Evolutionary conservation across 2,113 vertebrate genomes (phyloP).

Genomic region (Dermatemys mawii): DNA sequence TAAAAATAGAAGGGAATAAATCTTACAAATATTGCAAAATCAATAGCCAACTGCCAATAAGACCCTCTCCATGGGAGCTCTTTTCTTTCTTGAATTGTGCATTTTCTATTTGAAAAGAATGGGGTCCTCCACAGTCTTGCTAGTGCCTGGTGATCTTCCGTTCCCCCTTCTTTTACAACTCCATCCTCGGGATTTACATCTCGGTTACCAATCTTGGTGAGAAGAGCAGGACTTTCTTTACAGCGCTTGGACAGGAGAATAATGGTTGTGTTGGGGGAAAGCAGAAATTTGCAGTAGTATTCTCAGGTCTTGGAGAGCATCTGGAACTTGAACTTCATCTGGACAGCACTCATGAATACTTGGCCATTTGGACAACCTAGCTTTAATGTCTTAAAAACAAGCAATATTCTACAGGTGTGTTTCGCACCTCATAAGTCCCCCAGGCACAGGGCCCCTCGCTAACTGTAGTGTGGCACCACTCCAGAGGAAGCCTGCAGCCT

Average conservation of each 20-base stretch:
- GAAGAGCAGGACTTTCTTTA: not conserved
- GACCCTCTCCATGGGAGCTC: conserved; percentile 31
- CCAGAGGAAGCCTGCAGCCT: not conserved
- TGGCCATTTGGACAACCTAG: not conserved
- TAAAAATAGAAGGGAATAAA: conserved; percentile 75
- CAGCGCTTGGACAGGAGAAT: not conserved
- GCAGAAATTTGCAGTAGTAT: not conserved
- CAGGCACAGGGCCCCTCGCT: not conserved
- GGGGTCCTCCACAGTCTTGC: conserved; percentile 36
- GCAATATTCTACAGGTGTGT: not conserved
- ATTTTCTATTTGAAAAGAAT: conserved; percentile 18
- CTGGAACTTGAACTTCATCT: not conserved
- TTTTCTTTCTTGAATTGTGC: conserved; percentile 35
- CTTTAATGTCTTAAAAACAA: not conserved
- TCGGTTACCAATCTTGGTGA: not conserved
- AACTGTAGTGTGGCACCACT: fast-evolving
- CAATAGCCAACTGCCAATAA: conserved; percentile 68
- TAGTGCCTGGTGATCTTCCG: conserved; percentile 28
- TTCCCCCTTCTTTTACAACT: conserved; percentile 10
- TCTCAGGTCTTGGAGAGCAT: not conserved
- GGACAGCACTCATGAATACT: not conserved
- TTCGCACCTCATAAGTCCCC: not conserved
- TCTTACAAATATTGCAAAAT: conserved; percentile 76
- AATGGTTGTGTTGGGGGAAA: not conserved
- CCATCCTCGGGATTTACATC: not conserved